These are phyloP conservation scores for Himalopsyche japonica DNA, from an alignment of 2,888 invertebrate species.

Conservation along the genomic window DNA sequence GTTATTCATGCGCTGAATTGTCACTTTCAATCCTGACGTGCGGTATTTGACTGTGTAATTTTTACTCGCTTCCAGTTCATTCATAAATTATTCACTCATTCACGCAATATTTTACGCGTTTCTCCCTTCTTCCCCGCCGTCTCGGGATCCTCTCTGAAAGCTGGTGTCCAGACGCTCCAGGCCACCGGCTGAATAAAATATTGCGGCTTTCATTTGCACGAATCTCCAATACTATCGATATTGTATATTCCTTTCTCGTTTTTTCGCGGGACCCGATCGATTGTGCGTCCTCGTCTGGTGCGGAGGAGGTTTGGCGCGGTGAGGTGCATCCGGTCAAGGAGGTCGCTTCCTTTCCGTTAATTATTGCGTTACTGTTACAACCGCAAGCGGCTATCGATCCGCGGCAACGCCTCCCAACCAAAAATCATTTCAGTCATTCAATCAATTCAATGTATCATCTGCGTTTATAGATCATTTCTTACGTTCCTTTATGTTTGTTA, in stretches of 20 bases:
- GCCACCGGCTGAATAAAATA: constrained; percentile 31
- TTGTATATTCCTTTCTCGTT: not conserved
- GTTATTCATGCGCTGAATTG: not conserved
- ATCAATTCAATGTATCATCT: not conserved
- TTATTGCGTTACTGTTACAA: constrained; percentile 20
- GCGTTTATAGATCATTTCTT: too few species aligned
- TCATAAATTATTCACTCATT: constrained; percentile 4
- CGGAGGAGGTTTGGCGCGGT: not conserved
- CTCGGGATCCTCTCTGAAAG: not conserved
- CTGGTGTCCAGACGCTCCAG: not conserved
- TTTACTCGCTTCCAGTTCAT: not conserved
- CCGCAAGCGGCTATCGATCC: not conserved
- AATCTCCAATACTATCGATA: constrained; percentile 43
- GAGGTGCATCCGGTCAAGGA: constrained; percentile 47
- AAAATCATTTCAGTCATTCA: not conserved
- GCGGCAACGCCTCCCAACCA: not conserved
- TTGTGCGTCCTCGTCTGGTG: not conserved
- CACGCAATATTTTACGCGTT: not conserved
- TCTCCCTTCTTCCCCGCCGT: not conserved
- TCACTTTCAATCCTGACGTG: not conserved
- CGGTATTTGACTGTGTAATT: not conserved
- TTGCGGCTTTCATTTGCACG: constrained; percentile 39
- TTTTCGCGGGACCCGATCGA: not conserved
- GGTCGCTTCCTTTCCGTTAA: constrained; percentile 40
- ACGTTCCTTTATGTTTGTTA: too few species aligned